These are phyloP conservation scores for Hyperoodon ampullatus DNA, from an alignment of 2,113 vertebrate species.

Conservation along the genomic window DNA sequence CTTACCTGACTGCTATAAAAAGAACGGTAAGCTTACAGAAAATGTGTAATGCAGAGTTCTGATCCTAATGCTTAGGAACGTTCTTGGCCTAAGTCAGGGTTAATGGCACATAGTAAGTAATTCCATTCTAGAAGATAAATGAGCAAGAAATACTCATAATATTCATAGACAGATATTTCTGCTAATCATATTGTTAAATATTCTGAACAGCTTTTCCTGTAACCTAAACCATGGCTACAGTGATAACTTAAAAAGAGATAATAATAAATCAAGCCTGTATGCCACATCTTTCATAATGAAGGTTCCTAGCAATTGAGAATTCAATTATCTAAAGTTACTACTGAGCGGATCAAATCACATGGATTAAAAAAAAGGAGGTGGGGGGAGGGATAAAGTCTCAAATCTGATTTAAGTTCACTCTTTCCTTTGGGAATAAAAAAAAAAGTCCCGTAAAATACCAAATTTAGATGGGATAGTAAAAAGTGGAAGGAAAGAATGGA, in stretches of 20 bases:
- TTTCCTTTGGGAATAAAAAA: conserved; percentile 69
- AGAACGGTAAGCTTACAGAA: conserved; percentile 2
- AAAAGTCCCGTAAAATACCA: conserved; percentile 76
- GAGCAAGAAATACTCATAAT: neutral
- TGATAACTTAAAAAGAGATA: conserved; percentile 59
- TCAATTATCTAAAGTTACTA: conserved; percentile 64
- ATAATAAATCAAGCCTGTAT: conserved; percentile 63
- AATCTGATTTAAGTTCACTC: conserved; percentile 78
- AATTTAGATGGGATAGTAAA: conserved; percentile 86
- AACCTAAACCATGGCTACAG: conserved; percentile 30
- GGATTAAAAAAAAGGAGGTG: conserved; percentile 73
- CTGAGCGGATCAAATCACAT: conserved; percentile 71
- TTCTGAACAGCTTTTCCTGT: neutral
- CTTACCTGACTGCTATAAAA: neutral
- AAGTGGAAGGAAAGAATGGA: conserved; percentile 81
- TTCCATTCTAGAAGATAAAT: neutral
- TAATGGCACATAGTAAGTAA: neutral
- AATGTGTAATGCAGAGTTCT: neutral
- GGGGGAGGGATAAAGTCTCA: conserved; percentile 73
- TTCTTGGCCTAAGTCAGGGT: neutral
- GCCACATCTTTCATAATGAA: conserved; percentile 6
- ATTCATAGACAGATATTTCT: conserved; percentile 38
- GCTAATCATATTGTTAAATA: conserved; percentile 8
- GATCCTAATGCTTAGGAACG: neutral
- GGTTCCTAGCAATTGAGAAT: conserved; percentile 14